phyloP scores from a whole-genome alignment of 2,888 invertebrate genomes.

The Herminia tarsipennalis region DNA sequence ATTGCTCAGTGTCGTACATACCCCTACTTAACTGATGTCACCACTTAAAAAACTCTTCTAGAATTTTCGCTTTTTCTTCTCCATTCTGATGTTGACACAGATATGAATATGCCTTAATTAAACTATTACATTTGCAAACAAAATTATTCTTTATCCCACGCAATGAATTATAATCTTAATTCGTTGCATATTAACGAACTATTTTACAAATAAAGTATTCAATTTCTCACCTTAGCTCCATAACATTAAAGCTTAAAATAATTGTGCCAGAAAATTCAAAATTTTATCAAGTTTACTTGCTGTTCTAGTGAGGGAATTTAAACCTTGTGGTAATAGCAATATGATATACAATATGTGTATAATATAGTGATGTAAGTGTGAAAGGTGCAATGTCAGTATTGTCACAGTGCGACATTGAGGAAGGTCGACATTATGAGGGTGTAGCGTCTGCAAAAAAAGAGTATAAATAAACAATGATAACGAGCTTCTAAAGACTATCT shows the following conservation, averaged over 20 bases:
- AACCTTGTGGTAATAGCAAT: neutral
- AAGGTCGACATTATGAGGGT: constrained; percentile 38
- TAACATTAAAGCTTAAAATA: constrained; percentile 3
- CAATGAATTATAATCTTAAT: constrained; percentile 26
- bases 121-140: constrained; percentile 17
- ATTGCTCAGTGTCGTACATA: too few relatives aligned
- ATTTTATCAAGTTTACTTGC: neutral
- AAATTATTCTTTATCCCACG: constrained; percentile 26
- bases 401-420: constrained; percentile 44
- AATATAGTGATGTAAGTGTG: constrained; percentile 18
- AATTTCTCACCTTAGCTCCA: neutral
- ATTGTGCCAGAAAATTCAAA: neutral
- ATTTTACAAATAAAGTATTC: neutral
- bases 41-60: too few relatives aligned
- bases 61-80: too few relatives aligned
- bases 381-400: constrained; percentile 42
- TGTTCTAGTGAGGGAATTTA: neutral
- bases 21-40: too few relatives aligned
- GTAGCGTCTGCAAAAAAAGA: constrained; percentile 30
- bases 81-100: too few relatives aligned
- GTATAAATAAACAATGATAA: too few relatives aligned
- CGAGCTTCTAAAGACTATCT: too few relatives aligned
- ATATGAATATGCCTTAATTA: constrained; percentile 21
- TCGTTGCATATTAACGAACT: constrained; percentile 5
- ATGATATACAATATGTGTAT: constrained; percentile 2